Base-by-base conservation (phyloP, 2,113 vertebrate genomes). In the Zosterops hypoxanthus region DNA sequence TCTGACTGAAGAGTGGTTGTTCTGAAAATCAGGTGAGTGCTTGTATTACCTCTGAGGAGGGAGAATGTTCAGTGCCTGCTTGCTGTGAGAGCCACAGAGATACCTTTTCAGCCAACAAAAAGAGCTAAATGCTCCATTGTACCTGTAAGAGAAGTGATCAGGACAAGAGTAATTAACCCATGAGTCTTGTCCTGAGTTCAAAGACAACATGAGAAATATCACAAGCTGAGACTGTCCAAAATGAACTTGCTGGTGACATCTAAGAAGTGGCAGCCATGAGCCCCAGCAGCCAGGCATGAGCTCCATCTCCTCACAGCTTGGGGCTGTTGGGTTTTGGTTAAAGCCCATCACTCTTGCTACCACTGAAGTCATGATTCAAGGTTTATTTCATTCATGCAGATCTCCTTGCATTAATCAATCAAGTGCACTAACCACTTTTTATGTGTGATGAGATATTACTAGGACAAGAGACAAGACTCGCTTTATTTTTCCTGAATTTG, bases 401-500 rank as follows among this genome's bases (percentile, higher is more conserved):
- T 61, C 42, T 91, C 73, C 70, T 85, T 69, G 71, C 55, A 82
- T 42, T 19, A 59, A n/a, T 49, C 81, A 61, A 50, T 36, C 36
- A 72, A 26, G 16, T 3, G 1, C 28, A 15, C 59, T 69, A 65
- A 55, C 36, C 66, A 46, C 26, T 61, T 70, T 95, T 82, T 50
- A 50, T n/a, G 14, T 85, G 36, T 5, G 3, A 36, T 60, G 85
- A 84, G 65, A 41, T 82, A 57, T 73, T 92, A 91, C 57, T 85
- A 79, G 87, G 29, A 61, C 31, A 87, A 89, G 65, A 50, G 28
- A 59, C 26, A 55, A 76, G 55, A 39, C 46, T 85, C 0, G 0
- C 33, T 79, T 85, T 92, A 73, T 59, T 87, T 71, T 60, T 82
- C 63, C 68, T 85, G 78, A 85, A 87, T 91, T 91, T 91, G 11